These are phyloP conservation scores for Neolamprologus tretocephalus DNA, from an alignment of 2,113 vertebrate species.

Conservation along the genomic window DNA sequence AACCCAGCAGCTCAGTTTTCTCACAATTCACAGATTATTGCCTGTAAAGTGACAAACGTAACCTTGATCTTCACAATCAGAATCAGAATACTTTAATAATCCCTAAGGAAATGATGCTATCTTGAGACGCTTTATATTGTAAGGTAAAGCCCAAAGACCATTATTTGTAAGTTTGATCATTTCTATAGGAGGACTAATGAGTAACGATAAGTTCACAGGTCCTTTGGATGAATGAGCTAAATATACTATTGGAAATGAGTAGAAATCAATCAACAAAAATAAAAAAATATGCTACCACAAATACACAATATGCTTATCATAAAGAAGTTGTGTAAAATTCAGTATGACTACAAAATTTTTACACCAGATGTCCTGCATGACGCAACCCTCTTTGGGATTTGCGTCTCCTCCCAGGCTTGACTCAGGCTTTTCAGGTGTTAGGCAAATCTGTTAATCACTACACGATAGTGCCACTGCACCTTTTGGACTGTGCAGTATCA, in stretches of 20 bases:
- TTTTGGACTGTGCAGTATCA: background rate
- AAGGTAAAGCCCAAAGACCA: background rate
- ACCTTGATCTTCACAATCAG: background rate
- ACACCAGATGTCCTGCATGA: background rate
- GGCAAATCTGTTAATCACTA: background rate
- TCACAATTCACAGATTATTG: background rate
- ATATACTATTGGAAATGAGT: background rate
- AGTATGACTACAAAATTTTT: background rate
- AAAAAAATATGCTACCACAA: background rate
- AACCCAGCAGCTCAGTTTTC: background rate
- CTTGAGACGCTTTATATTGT: rapidly evolving
- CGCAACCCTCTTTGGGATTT: background rate
- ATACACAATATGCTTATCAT: background rate
- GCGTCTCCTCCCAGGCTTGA: background rate
- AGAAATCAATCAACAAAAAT: background rate
- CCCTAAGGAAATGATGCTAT: background rate
- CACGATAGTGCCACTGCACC: rapidly evolving
- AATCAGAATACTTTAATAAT: background rate
- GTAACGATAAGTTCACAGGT: background rate
- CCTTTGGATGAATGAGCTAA: background rate
- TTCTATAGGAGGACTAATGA: background rate
- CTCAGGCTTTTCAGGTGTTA: background rate
- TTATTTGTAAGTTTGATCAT: background rate
- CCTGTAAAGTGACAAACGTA: too few relatives aligned
- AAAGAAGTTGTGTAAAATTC: background rate